Percentiles rank a stretch among this genome's conserved stretches.
phyloP scores from a whole-genome alignment of 1,140 invertebrate genomes.

The Tyrophagus putrescentiae region DNA sequence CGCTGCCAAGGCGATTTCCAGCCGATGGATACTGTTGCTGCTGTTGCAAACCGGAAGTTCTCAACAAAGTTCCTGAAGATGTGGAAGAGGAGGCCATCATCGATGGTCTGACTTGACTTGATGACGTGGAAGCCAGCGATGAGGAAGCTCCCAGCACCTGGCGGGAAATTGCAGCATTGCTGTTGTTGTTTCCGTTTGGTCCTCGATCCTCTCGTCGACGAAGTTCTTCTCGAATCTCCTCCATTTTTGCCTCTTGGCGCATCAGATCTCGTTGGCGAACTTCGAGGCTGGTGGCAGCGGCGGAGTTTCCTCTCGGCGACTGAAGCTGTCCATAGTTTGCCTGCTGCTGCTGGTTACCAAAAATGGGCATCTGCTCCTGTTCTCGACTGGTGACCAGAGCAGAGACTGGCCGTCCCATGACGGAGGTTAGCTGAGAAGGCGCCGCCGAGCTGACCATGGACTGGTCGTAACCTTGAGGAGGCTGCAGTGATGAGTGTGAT shows the following conservation, averaged over 20 bases:
- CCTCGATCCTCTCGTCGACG: conserved; percentile 48
- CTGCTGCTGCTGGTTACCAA: background rate
- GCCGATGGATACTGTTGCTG: background rate
- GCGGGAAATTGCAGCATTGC: no score
- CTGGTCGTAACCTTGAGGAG: conserved; percentile 14
- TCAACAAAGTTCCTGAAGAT: no score
- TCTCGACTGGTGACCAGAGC: conserved; percentile 39
- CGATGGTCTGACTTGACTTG: background rate
- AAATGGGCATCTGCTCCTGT: conserved; percentile 22
- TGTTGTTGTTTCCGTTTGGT: no score
- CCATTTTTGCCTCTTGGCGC: conserved; percentile 56
- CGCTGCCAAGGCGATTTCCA: background rate
- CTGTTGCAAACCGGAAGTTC: no score
- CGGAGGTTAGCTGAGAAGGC: conserved; percentile 27
- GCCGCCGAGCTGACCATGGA: conserved; percentile 25
- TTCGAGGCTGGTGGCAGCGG: conserved; percentile 5
- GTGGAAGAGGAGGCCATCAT: conserved; percentile 11
- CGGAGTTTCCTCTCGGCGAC: background rate
- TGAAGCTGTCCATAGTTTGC: background rate
- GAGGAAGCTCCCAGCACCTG: background rate
- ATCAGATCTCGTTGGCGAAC: conserved; percentile 39
- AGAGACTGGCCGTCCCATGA: conserved; percentile 42
- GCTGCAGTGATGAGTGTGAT: conserved; percentile 26
- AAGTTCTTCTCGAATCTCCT: conserved; percentile 66
- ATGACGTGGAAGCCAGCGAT: conserved; percentile 15